Evolutionary conservation across 1,140 invertebrate genomes (phyloP).

Genomic region (Temnothorax nylanderi): DNA sequence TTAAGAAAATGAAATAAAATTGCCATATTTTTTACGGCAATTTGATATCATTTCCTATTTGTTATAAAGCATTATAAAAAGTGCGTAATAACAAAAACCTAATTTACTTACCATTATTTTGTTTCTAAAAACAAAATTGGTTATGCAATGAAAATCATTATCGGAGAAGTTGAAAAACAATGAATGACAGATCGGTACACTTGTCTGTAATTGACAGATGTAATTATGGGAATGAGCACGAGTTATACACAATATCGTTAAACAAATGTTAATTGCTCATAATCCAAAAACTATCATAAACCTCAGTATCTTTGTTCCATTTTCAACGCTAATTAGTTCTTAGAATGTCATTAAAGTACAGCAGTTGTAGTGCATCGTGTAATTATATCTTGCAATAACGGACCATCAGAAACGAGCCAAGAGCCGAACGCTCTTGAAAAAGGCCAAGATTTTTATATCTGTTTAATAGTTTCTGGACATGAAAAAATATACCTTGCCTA

Average conservation of each 20-base stretch:
- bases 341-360: neutral
- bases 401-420: neutral
- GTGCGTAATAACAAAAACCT: neutral
- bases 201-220: neutral
- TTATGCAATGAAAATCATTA: neutral
- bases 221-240: neutral
- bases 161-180: neutral
- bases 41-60: neutral
- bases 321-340: neutral
- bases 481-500: slow-evolving; percentile 58
- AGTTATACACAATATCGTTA: neutral
- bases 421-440: neutral
- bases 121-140: neutral
- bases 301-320: neutral
- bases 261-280: neutral
- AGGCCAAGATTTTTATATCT: neutral
- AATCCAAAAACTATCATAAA: neutral
- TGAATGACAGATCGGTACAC: neutral
- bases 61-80: neutral
- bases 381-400: neutral
- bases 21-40: neutral
- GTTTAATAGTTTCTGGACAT: slow-evolving; percentile 31
- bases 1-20: neutral
- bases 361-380: neutral
- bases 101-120: neutral